Percentiles rank a stretch among this genome's conserved stretches.
Conservation (phyloP, 2,888 invertebrate species). For the Eilema sororculum region DNA sequence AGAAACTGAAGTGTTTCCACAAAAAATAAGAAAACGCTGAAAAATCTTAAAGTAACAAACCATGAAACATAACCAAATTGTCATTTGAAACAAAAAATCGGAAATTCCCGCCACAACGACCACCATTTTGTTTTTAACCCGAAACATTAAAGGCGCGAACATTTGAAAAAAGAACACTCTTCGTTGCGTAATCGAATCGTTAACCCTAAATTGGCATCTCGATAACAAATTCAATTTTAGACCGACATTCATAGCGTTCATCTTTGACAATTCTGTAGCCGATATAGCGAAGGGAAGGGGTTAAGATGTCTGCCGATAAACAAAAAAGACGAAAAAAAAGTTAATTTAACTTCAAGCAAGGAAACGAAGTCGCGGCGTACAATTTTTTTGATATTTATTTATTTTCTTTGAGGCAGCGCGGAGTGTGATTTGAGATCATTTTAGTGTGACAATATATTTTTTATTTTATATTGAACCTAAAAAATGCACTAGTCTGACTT, state of each 20-base stretch:
- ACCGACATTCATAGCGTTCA: slow-evolving; percentile 71
- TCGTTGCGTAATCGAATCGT: slow-evolving; percentile 66
- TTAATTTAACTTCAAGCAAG: slow-evolving; percentile 82
- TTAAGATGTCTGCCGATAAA: slow-evolving; percentile 83
- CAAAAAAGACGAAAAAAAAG: slow-evolving; percentile 77
- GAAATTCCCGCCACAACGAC: slow-evolving; percentile 52
- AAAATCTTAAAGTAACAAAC: slow-evolving; percentile 24
- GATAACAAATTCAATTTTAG: slow-evolving; percentile 86
- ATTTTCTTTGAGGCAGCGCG: slow-evolving; percentile 31
- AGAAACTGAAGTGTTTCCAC: background rate
- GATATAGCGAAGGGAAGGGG: slow-evolving; percentile 76
- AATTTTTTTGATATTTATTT: slow-evolving; percentile 62
- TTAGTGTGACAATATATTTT: slow-evolving; percentile 52
- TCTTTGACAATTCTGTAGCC: slow-evolving; percentile 78
- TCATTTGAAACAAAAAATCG: slow-evolving; percentile 41
- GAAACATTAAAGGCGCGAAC: slow-evolving; percentile 38
- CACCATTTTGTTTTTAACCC: slow-evolving; percentile 45
- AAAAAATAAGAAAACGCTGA: background rate
- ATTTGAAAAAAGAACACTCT: slow-evolving; percentile 51
- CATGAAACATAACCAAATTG: slow-evolving; percentile 37
- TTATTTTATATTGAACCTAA: background rate
- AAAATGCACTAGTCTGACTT: no score
- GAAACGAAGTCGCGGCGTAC: slow-evolving; percentile 75
- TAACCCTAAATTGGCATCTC: slow-evolving; percentile 73
- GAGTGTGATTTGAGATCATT: slow-evolving; percentile 51